Evolutionary conservation across 2,797 vertebrate species (phyloP), one percentile per base, ranked within the genome.

Genomic region (Amniataba percoides): DNA sequence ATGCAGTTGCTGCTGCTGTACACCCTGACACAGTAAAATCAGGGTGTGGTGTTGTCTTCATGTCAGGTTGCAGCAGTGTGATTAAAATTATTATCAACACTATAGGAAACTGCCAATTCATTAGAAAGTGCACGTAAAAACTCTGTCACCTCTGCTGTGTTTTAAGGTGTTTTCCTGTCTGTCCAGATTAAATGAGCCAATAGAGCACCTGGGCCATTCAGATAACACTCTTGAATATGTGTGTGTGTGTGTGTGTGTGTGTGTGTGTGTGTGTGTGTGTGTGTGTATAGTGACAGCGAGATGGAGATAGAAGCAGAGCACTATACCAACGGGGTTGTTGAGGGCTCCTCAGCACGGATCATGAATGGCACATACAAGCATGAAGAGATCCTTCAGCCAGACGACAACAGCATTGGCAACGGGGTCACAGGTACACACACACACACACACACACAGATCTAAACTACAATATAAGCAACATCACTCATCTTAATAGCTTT

Each of bases 311-410:
- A 99, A 74, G 95, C 96, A 11, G 98, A 99, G 75, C 97, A 98
- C 90, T 99, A 98, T 78, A 97, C 96, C 85, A 99, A 99, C 0
- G 98, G 97, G 18, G 96, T 98, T 46, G 90, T 96, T 2, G 97
- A 99, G 77, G 95, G 94, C 82, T 96, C 97, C 46, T 96, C 97
- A 19, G 94, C 96, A 2, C 96, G 96, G 67, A 97, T 99, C 74
- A 96, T 99, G 96, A 99, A 99, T 23, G 98, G 98, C 85, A 97
- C 97, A 61, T 99, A 97, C 93, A 99, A 98, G 87, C 97, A 98
- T 0, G 97, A 98, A 87, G 97, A 98, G 83, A 96, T 97, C 87
- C 95, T 99, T 66, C 97, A 98, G 90, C 97, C 96, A 0, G 97
- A 99, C 23, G 97, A 98, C 86, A 97, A 95, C 95, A 97, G 97